These are phyloP conservation scores for Tenthredo scrophulariae DNA, from an alignment of 2,888 invertebrate species.

Conservation along the genomic window DNA sequence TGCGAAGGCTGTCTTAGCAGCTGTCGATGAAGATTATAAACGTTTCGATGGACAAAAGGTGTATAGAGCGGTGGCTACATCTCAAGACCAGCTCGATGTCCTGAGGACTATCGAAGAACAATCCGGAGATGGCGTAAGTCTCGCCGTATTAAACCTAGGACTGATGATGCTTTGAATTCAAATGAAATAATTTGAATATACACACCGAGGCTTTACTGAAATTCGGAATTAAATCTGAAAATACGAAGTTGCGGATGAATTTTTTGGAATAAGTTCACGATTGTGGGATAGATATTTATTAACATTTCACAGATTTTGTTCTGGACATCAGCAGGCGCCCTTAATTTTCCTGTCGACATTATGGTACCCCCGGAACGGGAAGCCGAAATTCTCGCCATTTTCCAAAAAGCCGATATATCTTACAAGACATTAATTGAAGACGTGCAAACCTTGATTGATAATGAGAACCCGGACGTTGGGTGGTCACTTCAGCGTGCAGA, in stretches of 20 bases:
- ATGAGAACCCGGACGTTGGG: slow-evolving; percentile 20
- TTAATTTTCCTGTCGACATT: slow-evolving; percentile 46
- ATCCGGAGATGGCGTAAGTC: slow-evolving; percentile 32
- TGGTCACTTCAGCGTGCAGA: neutral
- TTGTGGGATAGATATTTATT: neutral
- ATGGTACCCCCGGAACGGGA: slow-evolving; percentile 51
- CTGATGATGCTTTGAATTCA: neutral
- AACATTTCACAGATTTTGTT: slow-evolving; percentile 34
- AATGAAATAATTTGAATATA: too few relatives aligned
- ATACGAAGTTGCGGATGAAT: too few relatives aligned
- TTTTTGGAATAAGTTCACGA: neutral
- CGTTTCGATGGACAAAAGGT: slow-evolving; percentile 50
- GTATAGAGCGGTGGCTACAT: slow-evolving; percentile 38
- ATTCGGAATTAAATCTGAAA: too few relatives aligned
- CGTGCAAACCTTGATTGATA: slow-evolving; percentile 45
- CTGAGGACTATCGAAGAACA: slow-evolving; percentile 38
- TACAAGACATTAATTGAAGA: slow-evolving; percentile 53
- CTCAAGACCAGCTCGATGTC: slow-evolving; percentile 20
- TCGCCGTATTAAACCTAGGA: neutral
- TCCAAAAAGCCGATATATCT: slow-evolving; percentile 43
- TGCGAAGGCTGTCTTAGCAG: neutral
- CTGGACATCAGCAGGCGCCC: slow-evolving; percentile 48
- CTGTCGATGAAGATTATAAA: neutral
- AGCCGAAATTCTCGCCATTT: slow-evolving; percentile 17
- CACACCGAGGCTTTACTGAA: neutral